Evolutionary conservation across 1,140 invertebrate genomes (phyloP).

Genomic region (Trachelipus rathkii): DNA sequence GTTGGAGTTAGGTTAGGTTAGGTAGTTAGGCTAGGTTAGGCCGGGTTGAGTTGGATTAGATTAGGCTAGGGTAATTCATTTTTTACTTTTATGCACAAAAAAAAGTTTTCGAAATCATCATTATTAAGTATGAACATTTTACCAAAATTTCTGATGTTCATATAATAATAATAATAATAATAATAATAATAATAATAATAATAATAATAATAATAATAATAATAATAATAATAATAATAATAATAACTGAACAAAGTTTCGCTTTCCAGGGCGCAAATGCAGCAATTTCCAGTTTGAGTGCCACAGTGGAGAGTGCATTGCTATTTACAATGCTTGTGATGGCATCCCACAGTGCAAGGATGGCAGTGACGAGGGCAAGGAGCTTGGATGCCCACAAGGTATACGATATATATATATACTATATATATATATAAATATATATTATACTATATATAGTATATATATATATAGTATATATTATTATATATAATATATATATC

Average conservation of each 20-base stretch:
- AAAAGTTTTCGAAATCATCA: too few species aligned
- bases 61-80: too few species aligned
- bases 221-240: too few species aligned
- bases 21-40: too few species aligned
- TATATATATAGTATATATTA: not conserved
- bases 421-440: constrained; percentile 18
- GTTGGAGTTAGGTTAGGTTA: too few species aligned
- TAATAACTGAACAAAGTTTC: not conserved
- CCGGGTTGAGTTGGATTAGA: too few species aligned
- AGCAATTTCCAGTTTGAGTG: constrained; percentile 83
- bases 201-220: too few species aligned
- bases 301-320: constrained; percentile 82
- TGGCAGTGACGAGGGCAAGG: constrained; percentile 79
- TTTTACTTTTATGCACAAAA: too few species aligned
- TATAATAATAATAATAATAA: too few species aligned
- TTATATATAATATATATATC: not conserved
- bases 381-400: constrained; percentile 65
- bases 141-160: too few species aligned
- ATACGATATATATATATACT: constrained; percentile 25
- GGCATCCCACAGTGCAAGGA: constrained; percentile 89
- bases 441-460: constrained; percentile 23
- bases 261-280: constrained; percentile 55
- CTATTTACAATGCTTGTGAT: constrained; percentile 92
- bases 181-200: too few species aligned
- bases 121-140: too few species aligned